A percentile compares a stretch with the other conserved stretches of the same genome.
These are phyloP conservation scores for Hepsetus odoe DNA, from an alignment of 2,113 vertebrate genomes.

Conservation along the genomic window DNA sequence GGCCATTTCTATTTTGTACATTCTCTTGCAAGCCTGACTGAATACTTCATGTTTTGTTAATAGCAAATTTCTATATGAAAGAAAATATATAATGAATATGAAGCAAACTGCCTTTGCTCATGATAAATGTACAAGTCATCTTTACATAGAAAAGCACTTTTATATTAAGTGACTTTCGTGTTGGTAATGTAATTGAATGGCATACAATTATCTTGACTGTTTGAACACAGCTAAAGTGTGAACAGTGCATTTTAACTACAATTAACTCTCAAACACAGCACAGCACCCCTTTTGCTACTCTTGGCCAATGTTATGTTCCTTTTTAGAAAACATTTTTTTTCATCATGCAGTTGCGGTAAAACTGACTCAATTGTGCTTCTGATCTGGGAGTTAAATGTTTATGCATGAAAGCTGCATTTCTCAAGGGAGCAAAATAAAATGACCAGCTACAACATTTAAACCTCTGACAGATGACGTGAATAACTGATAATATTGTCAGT, in stretches of 20 bases:
- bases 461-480: too few relatives aligned
- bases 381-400: neutral
- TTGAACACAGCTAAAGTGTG: constrained; percentile 7
- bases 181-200: neutral
- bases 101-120: neutral
- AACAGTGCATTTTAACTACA: neutral
- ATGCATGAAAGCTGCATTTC: neutral
- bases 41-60: constrained; percentile 16
- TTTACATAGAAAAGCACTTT: constrained; percentile 4
- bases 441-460: too few relatives aligned
- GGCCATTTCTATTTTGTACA: constrained; percentile 8
- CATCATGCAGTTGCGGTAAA: neutral
- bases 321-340: neutral
- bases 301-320: neutral
- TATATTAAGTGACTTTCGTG: neutral
- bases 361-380: neutral
- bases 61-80: constrained; percentile 13
- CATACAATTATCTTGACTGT: neutral
- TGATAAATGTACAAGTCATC: neutral
- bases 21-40: neutral
- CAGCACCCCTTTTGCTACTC: neutral
- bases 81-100: constrained; percentile 18
- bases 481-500: too few relatives aligned
- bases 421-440: neutral
- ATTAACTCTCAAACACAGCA: neutral